A percentile compares a stretch with the other conserved stretches of the same genome.
These are phyloP conservation scores for Campodea augens DNA, from an alignment of 1,140 invertebrate species.

Conservation along the genomic window DNA sequence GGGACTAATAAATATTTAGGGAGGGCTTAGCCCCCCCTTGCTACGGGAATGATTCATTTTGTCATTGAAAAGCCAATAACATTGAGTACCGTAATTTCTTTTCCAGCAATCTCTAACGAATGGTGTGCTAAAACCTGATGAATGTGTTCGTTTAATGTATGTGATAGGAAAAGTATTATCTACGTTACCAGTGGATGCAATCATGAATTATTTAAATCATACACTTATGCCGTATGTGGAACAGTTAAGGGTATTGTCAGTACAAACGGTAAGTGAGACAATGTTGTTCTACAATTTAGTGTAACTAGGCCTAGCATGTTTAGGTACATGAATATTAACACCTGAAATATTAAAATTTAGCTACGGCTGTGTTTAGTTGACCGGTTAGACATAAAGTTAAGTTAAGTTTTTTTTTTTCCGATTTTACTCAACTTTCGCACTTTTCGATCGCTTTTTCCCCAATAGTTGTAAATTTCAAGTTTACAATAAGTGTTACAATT, in stretches of 20 bases:
- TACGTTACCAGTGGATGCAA: constrained; percentile 36
- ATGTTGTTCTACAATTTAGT: constrained; percentile 1
- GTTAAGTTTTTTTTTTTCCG: constrained; percentile 1
- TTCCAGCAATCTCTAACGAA: constrained; percentile 29
- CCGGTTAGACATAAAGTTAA: neutral
- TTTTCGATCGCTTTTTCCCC: too few species aligned
- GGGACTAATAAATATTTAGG: too few species aligned
- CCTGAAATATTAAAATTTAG: constrained; percentile 4
- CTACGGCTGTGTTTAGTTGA: constrained; percentile 4
- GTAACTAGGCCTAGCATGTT: neutral
- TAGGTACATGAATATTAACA: neutral
- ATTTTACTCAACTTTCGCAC: too few species aligned
- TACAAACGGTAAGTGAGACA: constrained; percentile 23
- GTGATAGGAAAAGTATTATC: constrained; percentile 54
- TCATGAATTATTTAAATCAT: constrained; percentile 44
- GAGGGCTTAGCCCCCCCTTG: too few species aligned
- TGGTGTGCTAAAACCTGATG: constrained; percentile 34
- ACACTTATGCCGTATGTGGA: constrained; percentile 45
- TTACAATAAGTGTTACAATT: too few species aligned
- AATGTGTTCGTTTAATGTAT: constrained; percentile 51
- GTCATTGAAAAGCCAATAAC: too few species aligned
- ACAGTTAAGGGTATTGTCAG: constrained; percentile 34
- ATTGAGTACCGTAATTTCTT: too few species aligned
- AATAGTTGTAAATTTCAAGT: neutral
- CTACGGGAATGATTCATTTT: too few species aligned